Evolutionary conservation across 2,888 invertebrate species (phyloP).

Genomic region (Hemithea aestivaria): DNA sequence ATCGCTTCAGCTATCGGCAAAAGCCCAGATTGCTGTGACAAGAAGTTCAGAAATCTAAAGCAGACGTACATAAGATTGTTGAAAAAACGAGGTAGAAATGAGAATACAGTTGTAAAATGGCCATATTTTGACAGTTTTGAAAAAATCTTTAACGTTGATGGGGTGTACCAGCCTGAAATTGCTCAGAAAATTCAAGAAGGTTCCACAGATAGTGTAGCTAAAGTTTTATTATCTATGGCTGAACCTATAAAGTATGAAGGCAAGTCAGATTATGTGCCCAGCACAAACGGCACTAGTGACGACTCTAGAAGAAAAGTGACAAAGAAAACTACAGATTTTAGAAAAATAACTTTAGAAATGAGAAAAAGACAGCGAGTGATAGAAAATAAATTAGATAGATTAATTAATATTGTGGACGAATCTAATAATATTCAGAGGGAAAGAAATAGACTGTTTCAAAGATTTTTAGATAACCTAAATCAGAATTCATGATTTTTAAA

Average conservation of each 20-base stretch:
- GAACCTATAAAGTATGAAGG: conserved; percentile 41
- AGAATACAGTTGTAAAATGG: conserved; percentile 58
- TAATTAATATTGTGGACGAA: conserved; percentile 69
- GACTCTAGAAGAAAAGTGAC: conserved; percentile 49
- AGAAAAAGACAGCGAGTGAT: conserved; percentile 63
- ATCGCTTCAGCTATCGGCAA: conserved; percentile 58
- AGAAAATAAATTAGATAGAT: conserved; percentile 66
- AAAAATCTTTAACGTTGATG: conserved; percentile 60
- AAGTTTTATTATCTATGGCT: conserved; percentile 54
- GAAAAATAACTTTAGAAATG: conserved; percentile 63
- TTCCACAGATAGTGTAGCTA: conserved; percentile 53
- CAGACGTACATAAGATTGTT: conserved; percentile 64
- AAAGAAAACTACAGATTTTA: conserved; percentile 57
- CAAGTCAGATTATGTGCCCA: conserved; percentile 44
- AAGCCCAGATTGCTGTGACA: conserved; percentile 64
- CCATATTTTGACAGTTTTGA: conserved; percentile 69
- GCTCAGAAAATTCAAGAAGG: conserved; percentile 59
- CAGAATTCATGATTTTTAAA: conserved; percentile 30
- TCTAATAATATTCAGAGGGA: conserved; percentile 69
- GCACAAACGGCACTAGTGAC: conserved; percentile 44
- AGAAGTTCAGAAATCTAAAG: conserved; percentile 69
- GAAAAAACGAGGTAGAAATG: conserved; percentile 56
- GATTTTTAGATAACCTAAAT: conserved; percentile 57
- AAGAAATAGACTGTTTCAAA: conserved; percentile 62
- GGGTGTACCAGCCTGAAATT: conserved; percentile 64